Base-by-base conservation (phyloP, 2,888 invertebrate species). In the Trimorus sp. region DNA sequence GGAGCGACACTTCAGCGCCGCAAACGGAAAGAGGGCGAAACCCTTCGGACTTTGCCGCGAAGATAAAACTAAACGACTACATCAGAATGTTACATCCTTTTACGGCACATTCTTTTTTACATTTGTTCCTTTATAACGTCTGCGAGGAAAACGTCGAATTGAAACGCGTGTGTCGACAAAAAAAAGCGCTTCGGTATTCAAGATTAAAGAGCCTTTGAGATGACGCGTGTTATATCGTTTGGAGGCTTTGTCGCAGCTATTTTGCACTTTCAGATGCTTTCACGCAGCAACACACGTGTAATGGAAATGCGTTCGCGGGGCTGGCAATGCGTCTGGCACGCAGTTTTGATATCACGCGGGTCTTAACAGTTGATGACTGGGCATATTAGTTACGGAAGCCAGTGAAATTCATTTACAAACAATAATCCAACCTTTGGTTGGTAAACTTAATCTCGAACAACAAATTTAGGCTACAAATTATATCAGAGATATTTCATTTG, bases 1-100 rank as follows among this genome's bases (percentile, higher is more conserved):
- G 83, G 59, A 84, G 83, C 86, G 85, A 86, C 85, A 87, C 86
- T 89, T 86, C 83, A 86, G 82, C 73, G 68, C 56, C 82, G 59
- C 63, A 77, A 80, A 83, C 84, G 84, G 85, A 85, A 85, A 84
- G 77, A 81, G 84, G 81, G 83, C 14, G 73, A 83, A 80, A 71
- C 84, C 77, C 85, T 83, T 84, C 83, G 73, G 70, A 76, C 71
- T 76, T 73, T 71, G 37, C 42, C 65, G 40, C 63, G 79, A 65
- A 89, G 89, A 89, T 89, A 89, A 88, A 88, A 85, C 84, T 82
- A 77, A 84, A 83, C 86, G 84, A 85, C 86, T 85, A 79, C 86
- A 83, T 86, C 88, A 86, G 85, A 86, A 85, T 85, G 83, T 85
- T 84, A 85, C 83, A 83, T 84, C 80, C 80, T 80, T 75, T 80